Base-by-base conservation (phyloP, 1,140 invertebrate species). In the Danaus plexippus region DNA sequence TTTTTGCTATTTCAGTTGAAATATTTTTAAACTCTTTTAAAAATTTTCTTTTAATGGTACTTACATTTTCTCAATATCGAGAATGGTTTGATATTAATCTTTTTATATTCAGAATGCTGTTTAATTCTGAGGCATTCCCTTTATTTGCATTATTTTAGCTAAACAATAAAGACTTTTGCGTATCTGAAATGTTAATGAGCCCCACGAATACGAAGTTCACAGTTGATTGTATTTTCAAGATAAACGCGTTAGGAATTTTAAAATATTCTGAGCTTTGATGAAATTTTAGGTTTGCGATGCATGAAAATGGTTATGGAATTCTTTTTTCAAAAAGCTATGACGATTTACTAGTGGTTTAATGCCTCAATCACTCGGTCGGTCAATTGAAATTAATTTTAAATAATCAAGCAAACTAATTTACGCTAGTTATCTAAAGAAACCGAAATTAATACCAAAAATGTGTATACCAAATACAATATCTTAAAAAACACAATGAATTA, bases 181-280 rank as follows among this genome's bases (percentile, higher is more conserved):
- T 52, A 68, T 64, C 63, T 69, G 68, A 69, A 73, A 79, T 75
- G 70, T 66, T 72, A 79, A 79, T 76, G 72, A 56, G 53, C 47
- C 59, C 52, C 69, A 57, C 63, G 66, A 72, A 79, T 77, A 64
- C 67, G 75, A 77, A 76, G 73, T 75, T 79, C 74, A 75, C 59
- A 69, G 63, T 75, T 79, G 72, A 79, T 75, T 76, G 72, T 75
- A 75, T 76, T 76, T 70, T 63, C 65, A 71, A 64, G 61, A 59
- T 41, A 52, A 58, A 73, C 72, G 69, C 52, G 57, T 50, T 12
- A 47, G 52, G 74, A 79, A 75, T 79, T 71, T 72, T 64, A 68
- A 77, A 70, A 67, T 70, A 58, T 64, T 51, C 55, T 57, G 57
- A 63, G 50, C 54, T 51, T 46, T 68, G 69, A 68, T 69, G 60